Evolutionary conservation across 2,888 invertebrate genomes (phyloP), one percentile per base, ranked within the genome.

Genomic region (Archips xylosteana): DNA sequence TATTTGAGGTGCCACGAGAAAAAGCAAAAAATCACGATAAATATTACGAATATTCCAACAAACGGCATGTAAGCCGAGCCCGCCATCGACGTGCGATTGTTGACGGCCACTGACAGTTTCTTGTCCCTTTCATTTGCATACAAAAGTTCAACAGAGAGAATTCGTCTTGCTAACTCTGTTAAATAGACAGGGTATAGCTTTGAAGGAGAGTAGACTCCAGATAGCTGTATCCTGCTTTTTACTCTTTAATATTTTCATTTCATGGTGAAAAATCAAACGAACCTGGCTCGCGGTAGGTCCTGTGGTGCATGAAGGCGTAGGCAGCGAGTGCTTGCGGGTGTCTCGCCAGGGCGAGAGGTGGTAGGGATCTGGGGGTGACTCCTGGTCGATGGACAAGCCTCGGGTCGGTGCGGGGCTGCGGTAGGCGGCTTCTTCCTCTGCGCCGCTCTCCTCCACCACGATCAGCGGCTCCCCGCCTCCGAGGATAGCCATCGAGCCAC

Each of bases 251-350:
- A 23, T 32, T 10, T n/a, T 57, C 9, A 6, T n/a, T 8, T 39
- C n/a, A 36, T 10, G 1, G 60, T 60, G 10, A 36, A 36, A 6
- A 2, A 2, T n/a, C 13, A 3, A 5, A 75, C 96, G 92, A 75
- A 97, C 97, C 95, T 98, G 97, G 79, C 97, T 97, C 57, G 98
- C 98, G 60, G 97, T 98, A 74, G 97, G 98, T 66, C 98, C 98
- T 72, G 97, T 96, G 39, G 97, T 97, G 82, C 97, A 98, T 79
- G 97, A 96, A 2, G 97, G 97, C 0, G 97, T 97, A 2, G 98
- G 98, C 80, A 98, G 91, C 36, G 97, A 98, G 83, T 97, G 97
- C 83, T 98, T 98, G 81, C 98, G 95, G 1, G 96, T 96, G 81
- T 97, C 97, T 34, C 97, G 95, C 96, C 97, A 97, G 4, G 98